A percentile compares a stretch with the other conserved stretches of the same genome.
Conservation (phyloP, 2,113 vertebrate genomes). For the Ornithorhynchus anatinus region DNA sequence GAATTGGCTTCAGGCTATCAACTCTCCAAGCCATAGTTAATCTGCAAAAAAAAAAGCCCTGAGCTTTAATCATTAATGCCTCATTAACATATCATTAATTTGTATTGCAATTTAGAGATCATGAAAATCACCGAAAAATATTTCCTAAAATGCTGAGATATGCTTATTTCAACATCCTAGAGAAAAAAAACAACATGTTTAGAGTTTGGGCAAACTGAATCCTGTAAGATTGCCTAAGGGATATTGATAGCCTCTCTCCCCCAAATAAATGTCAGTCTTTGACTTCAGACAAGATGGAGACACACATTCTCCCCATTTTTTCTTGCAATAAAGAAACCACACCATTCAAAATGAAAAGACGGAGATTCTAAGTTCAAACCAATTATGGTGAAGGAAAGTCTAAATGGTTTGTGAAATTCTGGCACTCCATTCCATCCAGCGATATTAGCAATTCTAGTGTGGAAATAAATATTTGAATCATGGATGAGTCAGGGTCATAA, state of each 20-base stretch:
- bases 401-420: too few species aligned
- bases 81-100: slow-evolving; percentile 51
- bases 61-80: slow-evolving; percentile 9
- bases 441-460: too few species aligned
- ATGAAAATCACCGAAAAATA: not conserved
- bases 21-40: slow-evolving; percentile 25
- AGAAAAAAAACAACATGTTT: not conserved
- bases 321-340: too few species aligned
- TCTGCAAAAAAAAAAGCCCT: not conserved
- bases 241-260: too few species aligned
- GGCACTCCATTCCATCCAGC: too few species aligned
- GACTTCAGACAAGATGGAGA: not conserved
- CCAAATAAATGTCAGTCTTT: not conserved
- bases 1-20: not conserved
- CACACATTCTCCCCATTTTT: too few species aligned
- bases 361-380: too few species aligned
- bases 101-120: slow-evolving; percentile 8
- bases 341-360: too few species aligned
- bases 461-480: too few species aligned
- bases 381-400: too few species aligned
- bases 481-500: too few species aligned
- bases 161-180: slow-evolving; percentile 1
- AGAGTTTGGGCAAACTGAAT: not conserved
- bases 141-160: not conserved
- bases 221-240: not conserved